These are phyloP conservation scores for Typhlomys cinereus DNA, from an alignment of 2,113 vertebrate genomes.

Conservation along the genomic window DNA sequence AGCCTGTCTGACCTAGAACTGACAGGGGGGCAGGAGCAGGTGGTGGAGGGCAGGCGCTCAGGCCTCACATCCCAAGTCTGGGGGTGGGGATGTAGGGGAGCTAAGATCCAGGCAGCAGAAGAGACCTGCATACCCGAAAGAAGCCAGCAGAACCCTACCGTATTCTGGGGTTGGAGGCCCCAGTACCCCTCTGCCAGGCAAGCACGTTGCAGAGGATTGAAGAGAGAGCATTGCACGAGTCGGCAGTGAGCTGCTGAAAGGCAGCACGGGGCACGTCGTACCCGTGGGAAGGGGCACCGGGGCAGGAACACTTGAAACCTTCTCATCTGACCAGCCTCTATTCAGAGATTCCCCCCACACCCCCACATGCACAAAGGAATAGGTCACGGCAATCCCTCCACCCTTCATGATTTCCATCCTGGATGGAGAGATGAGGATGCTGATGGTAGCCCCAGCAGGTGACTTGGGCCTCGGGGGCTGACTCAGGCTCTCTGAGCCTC, in stretches of 20 bases:
- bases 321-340: neutral
- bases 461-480: neutral
- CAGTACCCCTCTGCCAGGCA: neutral
- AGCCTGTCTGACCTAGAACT: neutral
- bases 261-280: neutral
- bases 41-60: neutral
- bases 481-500: neutral
- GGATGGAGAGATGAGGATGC: neutral
- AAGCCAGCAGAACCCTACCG: neutral
- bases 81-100: too few relatives aligned
- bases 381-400: neutral
- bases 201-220: neutral
- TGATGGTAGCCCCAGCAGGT: neutral
- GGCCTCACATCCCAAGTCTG: neutral
- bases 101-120: neutral
- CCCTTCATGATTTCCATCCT: accelerated
- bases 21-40: neutral
- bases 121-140: neutral
- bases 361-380: neutral
- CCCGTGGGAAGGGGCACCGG: neutral
- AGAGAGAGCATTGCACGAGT: neutral
- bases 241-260: neutral
- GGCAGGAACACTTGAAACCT: neutral
- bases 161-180: neutral
- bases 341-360: neutral